Base-by-base conservation (phyloP, 37 sponge, comb jelly and placozoan species). In the Amphimedon queenslandica region DNA sequence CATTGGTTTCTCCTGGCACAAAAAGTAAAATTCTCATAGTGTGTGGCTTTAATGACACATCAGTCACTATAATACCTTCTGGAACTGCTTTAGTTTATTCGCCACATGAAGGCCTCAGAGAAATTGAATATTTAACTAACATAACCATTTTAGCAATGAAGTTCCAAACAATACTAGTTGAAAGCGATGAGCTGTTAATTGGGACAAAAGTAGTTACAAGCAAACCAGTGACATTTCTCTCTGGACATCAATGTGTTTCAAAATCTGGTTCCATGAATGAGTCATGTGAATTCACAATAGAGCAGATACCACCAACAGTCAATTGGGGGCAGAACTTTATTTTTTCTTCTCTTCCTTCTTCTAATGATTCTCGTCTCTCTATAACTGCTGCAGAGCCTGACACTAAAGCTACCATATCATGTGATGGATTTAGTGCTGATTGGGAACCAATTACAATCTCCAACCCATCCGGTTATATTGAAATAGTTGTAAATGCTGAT, bases 181-280 rank as follows among this genome's bases (percentile, higher is more conserved):
- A 65, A 31, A 35, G 36, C 33, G 29, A 34, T 23, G 23, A 32
- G 3, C 36, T 23, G 2, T 31, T 65, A 2, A 65, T 32, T 31
- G 66, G 66, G 33, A 65, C 66, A 3, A 3, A 35, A 3, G 66
- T 65, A 2, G 66, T 29, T 2, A 35, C 66, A 23, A 34, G 36
- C 34, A 35, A 65, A 2, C 66, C 66, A n/a, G 4, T 65, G 24
- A 34, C 66, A 29, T 30, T 65, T 3, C 36, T 65, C 29, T 35
- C 66, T 65, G 66, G 66, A 4, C 66, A 65, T 11, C 32, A 65
- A 11, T 65, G 66, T 65, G 33, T 23, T n/a, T 28, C 23, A 31
- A 32, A 31, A 3, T 32, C 66, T 30, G 66, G 23, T 28, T n/a
- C n/a, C 28, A 29, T 25, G 5, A n/a, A 23, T 5, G 36, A 4